Evolutionary conservation across 2,888 invertebrate species (phyloP).

Genomic region (Amblyteles armatorius): DNA sequence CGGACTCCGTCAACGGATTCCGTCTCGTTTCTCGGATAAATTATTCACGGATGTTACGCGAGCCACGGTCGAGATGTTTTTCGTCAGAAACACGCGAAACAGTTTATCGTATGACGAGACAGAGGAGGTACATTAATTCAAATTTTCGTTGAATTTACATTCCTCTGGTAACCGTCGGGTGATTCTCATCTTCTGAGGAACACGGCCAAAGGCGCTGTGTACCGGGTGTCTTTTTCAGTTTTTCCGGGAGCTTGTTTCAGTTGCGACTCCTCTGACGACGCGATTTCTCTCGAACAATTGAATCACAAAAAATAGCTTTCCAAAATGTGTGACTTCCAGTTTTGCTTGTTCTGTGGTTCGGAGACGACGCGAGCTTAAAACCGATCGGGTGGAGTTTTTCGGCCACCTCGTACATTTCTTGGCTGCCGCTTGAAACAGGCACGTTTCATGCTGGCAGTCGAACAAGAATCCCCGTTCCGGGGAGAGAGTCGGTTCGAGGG

Average conservation of each 20-base stretch:
- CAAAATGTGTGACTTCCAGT: no score
- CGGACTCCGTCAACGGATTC: not conserved
- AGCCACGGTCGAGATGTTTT: not conserved
- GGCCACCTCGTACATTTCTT: not conserved
- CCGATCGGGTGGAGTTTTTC: no score
- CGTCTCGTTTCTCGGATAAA: conserved; percentile 1
- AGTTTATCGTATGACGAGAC: conserved; percentile 12
- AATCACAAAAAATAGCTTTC: no score
- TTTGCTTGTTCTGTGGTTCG: no score
- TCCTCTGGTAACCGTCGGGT: not conserved
- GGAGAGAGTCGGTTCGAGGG: not conserved
- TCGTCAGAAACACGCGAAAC: conserved; percentile 7
- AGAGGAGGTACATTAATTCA: not conserved
- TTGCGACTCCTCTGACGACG: not conserved
- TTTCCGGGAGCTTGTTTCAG: not conserved
- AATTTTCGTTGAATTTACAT: conserved; percentile 23
- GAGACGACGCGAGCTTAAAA: no score
- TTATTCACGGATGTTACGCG: not conserved
- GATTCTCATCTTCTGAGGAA: not conserved
- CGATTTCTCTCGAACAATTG: not conserved
- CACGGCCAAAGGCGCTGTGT: not conserved
- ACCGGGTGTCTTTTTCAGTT: not conserved
- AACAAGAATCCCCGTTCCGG: not conserved
- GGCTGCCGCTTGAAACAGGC: not conserved
- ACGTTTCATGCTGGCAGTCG: conserved; percentile 17